Evolutionary conservation across 2,113 vertebrate genomes (phyloP), one percentile per base, ranked within the genome.

Genomic region (Tor tambroides): DNA sequence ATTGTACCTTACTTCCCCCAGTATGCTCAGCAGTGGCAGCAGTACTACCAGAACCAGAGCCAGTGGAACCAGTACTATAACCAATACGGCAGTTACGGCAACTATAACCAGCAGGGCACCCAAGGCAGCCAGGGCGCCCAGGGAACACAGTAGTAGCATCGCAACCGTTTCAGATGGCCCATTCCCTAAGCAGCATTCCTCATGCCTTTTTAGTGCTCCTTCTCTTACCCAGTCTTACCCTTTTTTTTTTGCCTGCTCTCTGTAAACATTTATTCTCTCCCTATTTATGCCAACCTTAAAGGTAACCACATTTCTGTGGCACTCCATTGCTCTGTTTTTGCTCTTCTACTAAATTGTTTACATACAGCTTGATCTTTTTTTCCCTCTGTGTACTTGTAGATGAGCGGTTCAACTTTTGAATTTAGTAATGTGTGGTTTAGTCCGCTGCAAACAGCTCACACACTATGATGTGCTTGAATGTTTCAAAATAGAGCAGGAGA

Each of bases 31-130:
- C 97, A 97, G 92, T 98, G 96, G 96, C 97, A 96, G 95, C 96
- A 97, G 94, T 97, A 98, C 95, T 98, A 98, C 93, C 96, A 97
- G 94, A 97, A 96, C 95, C 97, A 97, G 95, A 95, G 94, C 93
- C 97, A 97, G 94, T 98, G 97, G 97, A 96, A 97, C 61, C 97
- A 96, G 10, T 98, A 97, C 94, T 97, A 98, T 88, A 96, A 96
- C 91, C 96, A 95, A 94, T 97, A 97, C 17, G 94, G 95, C 49
- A 94, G 95, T 93, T 97, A 97, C 61, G 95, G 96, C 85, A 92
- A 92, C 91, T 95, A 94, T 0, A 93, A 92, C 89, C 89, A 87
- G 82, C 89, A 94, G 59, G 54, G 90, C 88, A 91, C 92, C 74
- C 96, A 97, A 91, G 96, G 96, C 86, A 92, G 93, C 91, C 95